phyloP scores from a whole-genome alignment of 2,888 invertebrate genomes.

The Eurois occulta region DNA sequence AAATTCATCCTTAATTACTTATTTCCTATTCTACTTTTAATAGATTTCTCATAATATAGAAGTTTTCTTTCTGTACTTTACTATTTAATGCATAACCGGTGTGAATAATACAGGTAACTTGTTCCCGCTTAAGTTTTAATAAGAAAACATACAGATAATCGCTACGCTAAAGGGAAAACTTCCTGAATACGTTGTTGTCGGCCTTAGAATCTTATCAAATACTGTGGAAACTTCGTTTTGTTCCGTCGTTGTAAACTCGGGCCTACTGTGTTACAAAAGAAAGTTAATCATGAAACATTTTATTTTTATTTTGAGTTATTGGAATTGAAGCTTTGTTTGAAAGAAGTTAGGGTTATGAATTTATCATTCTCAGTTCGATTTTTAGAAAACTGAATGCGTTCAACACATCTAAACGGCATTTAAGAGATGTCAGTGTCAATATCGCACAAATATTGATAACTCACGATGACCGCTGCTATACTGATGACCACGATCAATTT shows the following conservation, averaged over 20 bases:
- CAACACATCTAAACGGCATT: not conserved
- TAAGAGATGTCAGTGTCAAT: not conserved
- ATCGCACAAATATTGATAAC: too few relatives aligned
- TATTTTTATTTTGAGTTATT: not conserved
- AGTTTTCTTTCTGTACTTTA: too few relatives aligned
- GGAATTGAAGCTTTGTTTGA: conserved; percentile 1
- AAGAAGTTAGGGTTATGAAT: not conserved
- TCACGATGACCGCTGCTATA: too few relatives aligned
- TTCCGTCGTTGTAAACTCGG: conserved; percentile 43
- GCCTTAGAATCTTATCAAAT: conserved; percentile 61
- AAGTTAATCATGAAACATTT: conserved; percentile 35
- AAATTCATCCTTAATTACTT: not conserved
- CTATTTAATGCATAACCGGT: conserved; percentile 60
- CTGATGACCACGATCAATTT: too few relatives aligned
- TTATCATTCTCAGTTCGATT: not conserved
- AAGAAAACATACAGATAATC: conserved; percentile 63
- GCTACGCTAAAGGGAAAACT: conserved; percentile 52
- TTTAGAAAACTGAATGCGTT: not conserved
- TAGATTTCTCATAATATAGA: not conserved
- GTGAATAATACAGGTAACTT: conserved; percentile 60
- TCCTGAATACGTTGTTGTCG: conserved; percentile 54
- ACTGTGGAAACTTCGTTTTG: conserved; percentile 58
- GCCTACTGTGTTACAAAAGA: conserved; percentile 49
- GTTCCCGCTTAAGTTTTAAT: conserved; percentile 57
- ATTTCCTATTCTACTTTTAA: not conserved